Evolutionary conservation across 35 echinoderm and acorn worm genomes (phyloP), one percentile per base, ranked within the genome.

Genomic region (Hemicentrotus pulcherrimus): DNA sequence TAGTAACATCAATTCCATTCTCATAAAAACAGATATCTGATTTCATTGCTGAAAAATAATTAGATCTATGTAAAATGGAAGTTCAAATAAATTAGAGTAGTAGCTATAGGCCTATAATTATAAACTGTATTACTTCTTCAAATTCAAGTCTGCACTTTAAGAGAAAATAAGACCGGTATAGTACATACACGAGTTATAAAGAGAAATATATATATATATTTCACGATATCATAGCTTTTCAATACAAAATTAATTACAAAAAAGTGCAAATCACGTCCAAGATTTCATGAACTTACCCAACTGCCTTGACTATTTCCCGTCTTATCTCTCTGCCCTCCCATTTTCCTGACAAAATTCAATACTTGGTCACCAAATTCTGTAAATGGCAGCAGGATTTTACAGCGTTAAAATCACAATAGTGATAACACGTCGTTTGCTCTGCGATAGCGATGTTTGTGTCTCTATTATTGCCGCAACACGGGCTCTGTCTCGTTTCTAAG

Each of bases 221-320:
- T 92, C 24, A 47, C 61, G 58, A 31, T 94, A 32, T 86, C 41
- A 19, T 5, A 32, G 33, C 9, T 32, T 30, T 94, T 24, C 46
- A 71, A 14, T 9, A 60, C 8, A 30, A 48, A 46, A n/a, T 61
- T 16, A 33, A 94, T 22, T 50, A 59, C n/a, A 86, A 94, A 32
- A 32, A 48, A 28, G 11, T 85, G 32, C 58, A 70, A 86, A 31
- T 70, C 47, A 30, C 32, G 35, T 41, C 35, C 35, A 58, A 9
- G 16, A 9, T 59, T 24, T 78, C 65, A 28, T 78, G 24, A 78
- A 94, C 96, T 95, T 95, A 97, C 96, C 96, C 96, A 97, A 50
- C 95, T 97, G 47, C 88, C 60, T 89, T 95, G 95, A 24, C 60
- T 95, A 35, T 55, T 87, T 9, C 2, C 89, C 28, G 52, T 28